Conservation (phyloP, 2,888 invertebrate species). For the Drosophila kuntzei region DNA sequence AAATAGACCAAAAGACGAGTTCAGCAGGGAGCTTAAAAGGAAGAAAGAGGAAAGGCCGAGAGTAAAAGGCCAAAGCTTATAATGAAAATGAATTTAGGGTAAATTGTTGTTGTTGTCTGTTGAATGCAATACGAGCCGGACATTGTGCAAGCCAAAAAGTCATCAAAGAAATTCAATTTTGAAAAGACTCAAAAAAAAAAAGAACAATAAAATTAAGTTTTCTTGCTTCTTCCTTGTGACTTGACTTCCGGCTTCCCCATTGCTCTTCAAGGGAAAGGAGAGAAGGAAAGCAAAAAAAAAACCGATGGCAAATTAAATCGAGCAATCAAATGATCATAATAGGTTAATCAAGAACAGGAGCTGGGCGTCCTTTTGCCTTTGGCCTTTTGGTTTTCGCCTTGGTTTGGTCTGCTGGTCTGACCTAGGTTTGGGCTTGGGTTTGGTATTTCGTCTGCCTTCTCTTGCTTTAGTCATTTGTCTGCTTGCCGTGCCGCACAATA, state of each 20-base stretch:
- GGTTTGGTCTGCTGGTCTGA: constrained; percentile 16
- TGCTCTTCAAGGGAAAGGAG: background rate
- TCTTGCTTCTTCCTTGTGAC: background rate
- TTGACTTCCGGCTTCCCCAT: constrained; percentile 8
- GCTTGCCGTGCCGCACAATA: constrained; percentile 48
- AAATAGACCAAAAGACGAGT: constrained; percentile 13
- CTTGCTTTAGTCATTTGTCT: constrained; percentile 46
- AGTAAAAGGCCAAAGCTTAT: constrained; percentile 27
- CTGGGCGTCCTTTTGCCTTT: constrained; percentile 38
- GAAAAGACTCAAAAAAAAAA: constrained; percentile 35
- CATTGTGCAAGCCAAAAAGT: constrained; percentile 48
- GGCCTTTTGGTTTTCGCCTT: constrained; percentile 14
- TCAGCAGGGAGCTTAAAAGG: constrained; percentile 3
- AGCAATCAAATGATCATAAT: constrained; percentile 81
- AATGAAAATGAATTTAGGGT: constrained; percentile 57
- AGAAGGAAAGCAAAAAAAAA: constrained; percentile 4
- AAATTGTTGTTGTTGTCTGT: constrained; percentile 25
- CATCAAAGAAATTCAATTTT: constrained; percentile 73
- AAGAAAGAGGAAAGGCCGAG: constrained; percentile 11
- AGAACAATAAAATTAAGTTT: constrained; percentile 32
- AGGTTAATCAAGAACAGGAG: constrained; percentile 77
- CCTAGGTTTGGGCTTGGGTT: background rate
- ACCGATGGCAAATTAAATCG: constrained; percentile 77
- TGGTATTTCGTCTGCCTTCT: constrained; percentile 8
- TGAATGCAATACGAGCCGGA: constrained; percentile 29